These are phyloP conservation scores for Ormyrus rosae DNA, from an alignment of 2,888 invertebrate genomes.

Conservation along the genomic window DNA sequence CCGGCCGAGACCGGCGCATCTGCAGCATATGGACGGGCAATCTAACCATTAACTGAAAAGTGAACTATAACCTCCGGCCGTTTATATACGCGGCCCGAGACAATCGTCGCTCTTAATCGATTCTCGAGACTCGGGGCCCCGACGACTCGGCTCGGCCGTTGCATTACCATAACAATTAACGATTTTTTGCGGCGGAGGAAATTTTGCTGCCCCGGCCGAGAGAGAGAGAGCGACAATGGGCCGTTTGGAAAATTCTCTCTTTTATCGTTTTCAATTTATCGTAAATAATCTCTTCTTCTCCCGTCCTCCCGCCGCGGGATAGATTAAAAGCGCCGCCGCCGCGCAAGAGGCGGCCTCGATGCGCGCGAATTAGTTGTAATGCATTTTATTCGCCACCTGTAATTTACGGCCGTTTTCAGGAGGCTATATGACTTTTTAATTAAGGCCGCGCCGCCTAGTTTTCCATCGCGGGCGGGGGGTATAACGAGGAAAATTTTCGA, in stretches of 20 bases:
- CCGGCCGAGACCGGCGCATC: neutral
- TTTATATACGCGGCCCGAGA: slow-evolving; percentile 6
- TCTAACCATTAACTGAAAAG: slow-evolving; percentile 51
- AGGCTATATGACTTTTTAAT: no score
- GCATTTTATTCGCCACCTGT: slow-evolving; percentile 26
- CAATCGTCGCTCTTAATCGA: slow-evolving; percentile 49
- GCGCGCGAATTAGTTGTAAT: slow-evolving; percentile 35
- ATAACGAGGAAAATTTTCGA: neutral
- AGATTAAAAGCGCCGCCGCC: no score
- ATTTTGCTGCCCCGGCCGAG: neutral
- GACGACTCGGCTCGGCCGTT: neutral
- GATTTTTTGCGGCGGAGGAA: slow-evolving; percentile 23
- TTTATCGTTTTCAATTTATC: slow-evolving; percentile 51
- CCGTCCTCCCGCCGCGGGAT: slow-evolving; percentile 1
- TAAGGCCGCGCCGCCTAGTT: no score
- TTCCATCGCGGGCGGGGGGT: no score
- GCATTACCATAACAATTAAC: slow-evolving; percentile 56
- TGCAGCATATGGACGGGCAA: slow-evolving; percentile 15
- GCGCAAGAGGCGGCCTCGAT: neutral
- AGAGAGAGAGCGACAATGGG: slow-evolving; percentile 60
- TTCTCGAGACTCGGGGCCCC: slow-evolving; percentile 35
- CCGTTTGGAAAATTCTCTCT: slow-evolving; percentile 59
- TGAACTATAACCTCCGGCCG: slow-evolving; percentile 51
- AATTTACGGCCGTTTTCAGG: no score
- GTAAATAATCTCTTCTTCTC: slow-evolving; percentile 41